Base-by-base conservation (phyloP, 1,140 invertebrate genomes). In the Lucilia cuprina region DNA sequence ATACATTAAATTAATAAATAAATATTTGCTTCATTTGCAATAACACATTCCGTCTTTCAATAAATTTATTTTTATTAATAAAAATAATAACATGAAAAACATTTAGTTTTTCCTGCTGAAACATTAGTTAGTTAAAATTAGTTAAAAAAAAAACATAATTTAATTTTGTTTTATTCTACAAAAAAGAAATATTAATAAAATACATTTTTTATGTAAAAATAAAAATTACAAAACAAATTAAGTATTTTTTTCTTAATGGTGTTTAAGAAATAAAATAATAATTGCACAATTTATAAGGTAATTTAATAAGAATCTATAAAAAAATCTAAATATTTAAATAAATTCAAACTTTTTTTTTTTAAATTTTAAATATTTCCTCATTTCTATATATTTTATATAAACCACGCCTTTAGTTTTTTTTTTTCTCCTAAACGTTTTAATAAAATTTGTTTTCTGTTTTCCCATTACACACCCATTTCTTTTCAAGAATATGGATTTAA, bases 41-140 rank as follows among this genome's bases (percentile, higher is more conserved):
- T 21, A 21, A 80, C 77, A 80, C 77, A 80, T 80, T 80, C 77
- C 77, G 77, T 80, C 77, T 80, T 80, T 80, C 19, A 80, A 80
- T 47, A 80, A 25, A 70, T 25, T 49, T 49, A 50, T 30, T 30
- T 30, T 30, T 30, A 30, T 2, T 2, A 30, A 30, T 2, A 30
- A 30, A 30, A 80, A 25, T 25, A 21, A 25, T 14, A 60, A n/a
- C 7, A 60, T n/a, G n/a, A 60, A 60, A 60, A 17, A 17, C 13
- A 60, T n/a, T 14, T 17, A 60, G 14, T 17, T 60, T 21, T 21
- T 70, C n/a, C 2, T 70, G 21, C 0, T 21, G 1, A 25, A 30
- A 30, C 21, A 25, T 49, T 49, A 50, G 77, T 80, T 80, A 80
- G 77, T 80, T 80, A 25, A 80, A 80, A 21, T 80, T 49, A 70